Evolutionary conservation across 2,113 vertebrate genomes (phyloP).

Genomic region (Datnioides undecimradiatus): DNA sequence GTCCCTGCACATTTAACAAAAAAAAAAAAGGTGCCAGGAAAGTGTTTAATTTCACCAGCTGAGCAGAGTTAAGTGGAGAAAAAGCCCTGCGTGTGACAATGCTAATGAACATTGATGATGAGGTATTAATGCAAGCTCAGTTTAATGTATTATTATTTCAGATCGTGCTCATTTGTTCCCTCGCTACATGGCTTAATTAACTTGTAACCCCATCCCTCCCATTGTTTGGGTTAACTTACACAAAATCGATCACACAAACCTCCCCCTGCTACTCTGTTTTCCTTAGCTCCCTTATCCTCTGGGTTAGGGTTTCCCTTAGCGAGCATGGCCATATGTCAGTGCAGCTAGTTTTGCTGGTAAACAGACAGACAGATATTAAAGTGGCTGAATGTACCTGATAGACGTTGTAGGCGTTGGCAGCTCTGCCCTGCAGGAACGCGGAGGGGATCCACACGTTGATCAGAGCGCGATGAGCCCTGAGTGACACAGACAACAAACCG

Average conservation of each 20-base stretch:
- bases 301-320: not conserved
- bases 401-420: slow-evolving; percentile 97
- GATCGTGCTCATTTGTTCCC: slow-evolving; percentile 30
- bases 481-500: slow-evolving; percentile 56
- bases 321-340: not conserved
- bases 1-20: not conserved
- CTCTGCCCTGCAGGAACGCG: slow-evolving; percentile 95
- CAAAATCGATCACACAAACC: slow-evolving; percentile 13
- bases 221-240: not conserved
- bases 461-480: slow-evolving; percentile 95
- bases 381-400: slow-evolving; percentile 89
- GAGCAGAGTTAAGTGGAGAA: not conserved
- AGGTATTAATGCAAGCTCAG: slow-evolving; percentile 26
- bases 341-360: not conserved
- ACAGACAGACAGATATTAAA: not conserved
- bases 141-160: slow-evolving; percentile 18
- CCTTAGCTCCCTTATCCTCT: not conserved
- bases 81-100: not conserved
- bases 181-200: slow-evolving; percentile 21
- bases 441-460: slow-evolving; percentile 99
- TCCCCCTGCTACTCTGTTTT: not conserved
- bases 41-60: not conserved
- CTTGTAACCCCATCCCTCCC: slow-evolving; percentile 13
- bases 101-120: slow-evolving; percentile 41
- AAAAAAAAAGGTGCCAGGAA: not conserved